Evolutionary conservation across 2,113 vertebrate species (phyloP).

Genomic region (Lasiurus borealis): DNA sequence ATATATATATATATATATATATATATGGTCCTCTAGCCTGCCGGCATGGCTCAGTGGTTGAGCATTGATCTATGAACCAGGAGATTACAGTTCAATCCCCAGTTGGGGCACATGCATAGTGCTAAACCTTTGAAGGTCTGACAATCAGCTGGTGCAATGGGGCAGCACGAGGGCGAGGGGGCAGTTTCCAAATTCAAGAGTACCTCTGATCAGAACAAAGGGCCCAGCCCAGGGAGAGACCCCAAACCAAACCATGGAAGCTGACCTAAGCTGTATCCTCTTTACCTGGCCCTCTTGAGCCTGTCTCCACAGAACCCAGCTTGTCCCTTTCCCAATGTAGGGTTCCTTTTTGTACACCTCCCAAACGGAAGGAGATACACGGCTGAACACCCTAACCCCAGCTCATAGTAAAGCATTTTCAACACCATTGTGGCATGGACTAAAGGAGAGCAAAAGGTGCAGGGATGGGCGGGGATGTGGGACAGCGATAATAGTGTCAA

Average conservation of each 20-base stretch:
- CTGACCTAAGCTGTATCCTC: not conserved
- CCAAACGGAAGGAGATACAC: not conserved
- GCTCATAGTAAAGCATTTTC: too few relatives aligned
- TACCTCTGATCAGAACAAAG: not conserved
- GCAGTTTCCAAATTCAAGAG: not conserved
- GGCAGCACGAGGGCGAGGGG: accelerated
- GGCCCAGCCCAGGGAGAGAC: not conserved
- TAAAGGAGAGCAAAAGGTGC: not conserved
- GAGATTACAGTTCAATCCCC: too few relatives aligned
- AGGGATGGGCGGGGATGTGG: not conserved
- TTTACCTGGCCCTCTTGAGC: too few relatives aligned
- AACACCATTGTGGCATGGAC: not conserved
- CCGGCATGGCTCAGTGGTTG: too few relatives aligned
- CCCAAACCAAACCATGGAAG: not conserved
- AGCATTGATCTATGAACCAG: too few relatives aligned
- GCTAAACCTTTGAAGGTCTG: not conserved
- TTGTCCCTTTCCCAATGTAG: not conserved
- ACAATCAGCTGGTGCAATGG: not conserved
- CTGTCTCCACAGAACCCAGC: not conserved
- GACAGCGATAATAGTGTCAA: not conserved
- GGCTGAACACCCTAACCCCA: not conserved
- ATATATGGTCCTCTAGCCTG: too few relatives aligned
- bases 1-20: too few relatives aligned
- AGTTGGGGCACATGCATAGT: too few relatives aligned
- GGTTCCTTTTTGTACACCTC: not conserved